A percentile compares a stretch with the other conserved stretches of the same genome.
Evolutionary conservation across 2,113 vertebrate genomes (phyloP).

Genomic region (Erpornis zantholeuca): DNA sequence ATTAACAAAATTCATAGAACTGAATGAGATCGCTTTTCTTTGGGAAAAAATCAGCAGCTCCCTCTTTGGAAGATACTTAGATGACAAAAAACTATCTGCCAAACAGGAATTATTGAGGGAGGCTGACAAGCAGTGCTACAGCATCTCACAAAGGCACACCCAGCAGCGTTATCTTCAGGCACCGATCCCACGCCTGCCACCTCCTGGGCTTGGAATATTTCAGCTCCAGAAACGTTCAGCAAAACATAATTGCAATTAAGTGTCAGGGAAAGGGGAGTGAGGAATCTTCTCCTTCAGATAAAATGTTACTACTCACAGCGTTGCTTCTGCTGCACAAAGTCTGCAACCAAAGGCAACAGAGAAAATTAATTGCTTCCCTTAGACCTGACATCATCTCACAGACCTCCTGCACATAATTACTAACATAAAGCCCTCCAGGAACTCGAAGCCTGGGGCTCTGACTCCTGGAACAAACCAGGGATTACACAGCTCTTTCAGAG

Average conservation of each 20-base stretch:
- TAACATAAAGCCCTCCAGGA: not conserved
- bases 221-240: not conserved
- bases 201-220: not conserved
- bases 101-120: not conserved
- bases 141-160: not conserved
- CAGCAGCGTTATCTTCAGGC: not conserved
- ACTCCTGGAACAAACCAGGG: not conserved
- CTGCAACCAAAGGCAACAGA: not conserved
- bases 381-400: not conserved
- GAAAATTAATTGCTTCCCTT: not conserved
- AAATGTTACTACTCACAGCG: not conserved
- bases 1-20: not conserved
- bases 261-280: not conserved
- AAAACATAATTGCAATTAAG: not conserved
- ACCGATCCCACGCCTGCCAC: not conserved
- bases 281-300: not conserved
- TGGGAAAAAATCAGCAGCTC: not conserved
- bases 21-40: not conserved
- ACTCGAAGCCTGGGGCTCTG: rapidly evolving
- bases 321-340: not conserved
- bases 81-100: not conserved
- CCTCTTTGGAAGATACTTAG: not conserved
- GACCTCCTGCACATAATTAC: not conserved
- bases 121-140: not conserved
- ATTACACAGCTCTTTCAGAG: not conserved